phyloP scores from a whole-genome alignment of 2,797 vertebrate species.

The Coracias cyanogaster region DNA sequence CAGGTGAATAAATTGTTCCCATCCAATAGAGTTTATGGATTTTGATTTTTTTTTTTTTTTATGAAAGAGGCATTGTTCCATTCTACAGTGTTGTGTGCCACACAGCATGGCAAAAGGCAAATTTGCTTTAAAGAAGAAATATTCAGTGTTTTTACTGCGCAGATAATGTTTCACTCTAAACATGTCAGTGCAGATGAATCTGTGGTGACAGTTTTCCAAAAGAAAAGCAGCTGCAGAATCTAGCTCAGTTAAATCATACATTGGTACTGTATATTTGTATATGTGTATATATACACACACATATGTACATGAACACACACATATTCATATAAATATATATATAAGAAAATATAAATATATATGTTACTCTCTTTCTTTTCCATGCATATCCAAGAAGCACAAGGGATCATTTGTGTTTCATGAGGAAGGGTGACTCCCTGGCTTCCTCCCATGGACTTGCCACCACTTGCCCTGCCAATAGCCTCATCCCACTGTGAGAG shows the following conservation, averaged over 20 bases:
- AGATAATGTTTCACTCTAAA: neutral
- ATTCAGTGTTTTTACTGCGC: neutral
- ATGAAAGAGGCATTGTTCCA: neutral
- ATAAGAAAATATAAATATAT: neutral
- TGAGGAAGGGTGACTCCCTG: neutral
- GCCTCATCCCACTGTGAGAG: neutral
- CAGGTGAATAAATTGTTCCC: neutral
- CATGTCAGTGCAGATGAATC: neutral
- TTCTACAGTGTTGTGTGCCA: neutral
- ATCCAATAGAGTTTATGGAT: neutral
- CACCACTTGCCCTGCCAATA: neutral
- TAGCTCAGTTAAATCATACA: neutral
- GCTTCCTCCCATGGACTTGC: neutral
- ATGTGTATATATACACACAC: neutral
- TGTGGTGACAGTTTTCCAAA: neutral
- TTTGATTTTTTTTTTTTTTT: neutral
- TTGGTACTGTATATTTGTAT: neutral
- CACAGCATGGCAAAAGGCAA: neutral
- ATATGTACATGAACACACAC: neutral
- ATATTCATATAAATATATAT: neutral
- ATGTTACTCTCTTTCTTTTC: neutral
- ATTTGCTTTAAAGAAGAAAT: neutral
- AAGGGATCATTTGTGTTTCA: neutral
- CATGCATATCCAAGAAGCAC: neutral
- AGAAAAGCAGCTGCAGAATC: neutral